Conservation (phyloP, 2,797 vertebrate species). For the Cuniculus paca region DNA sequence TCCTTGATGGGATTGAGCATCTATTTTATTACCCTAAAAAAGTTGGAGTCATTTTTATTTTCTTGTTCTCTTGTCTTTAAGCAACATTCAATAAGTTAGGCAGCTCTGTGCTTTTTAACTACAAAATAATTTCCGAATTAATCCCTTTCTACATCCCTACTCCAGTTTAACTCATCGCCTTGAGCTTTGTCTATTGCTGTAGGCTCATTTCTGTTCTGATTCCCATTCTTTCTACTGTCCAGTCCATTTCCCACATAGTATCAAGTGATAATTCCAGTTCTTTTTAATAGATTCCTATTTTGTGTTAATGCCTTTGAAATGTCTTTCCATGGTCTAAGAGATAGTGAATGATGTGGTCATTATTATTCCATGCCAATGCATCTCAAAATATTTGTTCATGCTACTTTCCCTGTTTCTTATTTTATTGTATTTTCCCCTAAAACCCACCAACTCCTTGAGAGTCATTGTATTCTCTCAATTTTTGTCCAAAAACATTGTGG, state of each 20-base stretch:
- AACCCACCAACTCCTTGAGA: background rate
- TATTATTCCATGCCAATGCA: background rate
- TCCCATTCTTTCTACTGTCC: background rate
- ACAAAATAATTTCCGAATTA: background rate
- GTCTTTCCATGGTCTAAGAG: background rate
- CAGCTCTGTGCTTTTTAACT: background rate
- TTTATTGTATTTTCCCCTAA: background rate
- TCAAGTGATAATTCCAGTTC: background rate
- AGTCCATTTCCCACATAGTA: background rate
- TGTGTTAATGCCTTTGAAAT: background rate
- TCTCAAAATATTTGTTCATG: background rate
- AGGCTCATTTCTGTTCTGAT: background rate
- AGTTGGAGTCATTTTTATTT: background rate
- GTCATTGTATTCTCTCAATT: background rate
- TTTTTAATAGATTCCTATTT: background rate
- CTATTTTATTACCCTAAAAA: background rate
- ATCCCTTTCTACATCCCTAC: background rate
- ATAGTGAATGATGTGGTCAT: background rate
- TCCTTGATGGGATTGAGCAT: background rate
- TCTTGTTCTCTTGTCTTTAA: background rate
- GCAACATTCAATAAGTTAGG: background rate
- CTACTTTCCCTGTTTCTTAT: background rate
- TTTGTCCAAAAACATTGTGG: background rate
- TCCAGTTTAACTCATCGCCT: background rate
- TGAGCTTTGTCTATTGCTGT: background rate